These are phyloP conservation scores for Echeneis naucrates DNA, from an alignment of 2,797 vertebrate genomes.

Conservation along the genomic window DNA sequence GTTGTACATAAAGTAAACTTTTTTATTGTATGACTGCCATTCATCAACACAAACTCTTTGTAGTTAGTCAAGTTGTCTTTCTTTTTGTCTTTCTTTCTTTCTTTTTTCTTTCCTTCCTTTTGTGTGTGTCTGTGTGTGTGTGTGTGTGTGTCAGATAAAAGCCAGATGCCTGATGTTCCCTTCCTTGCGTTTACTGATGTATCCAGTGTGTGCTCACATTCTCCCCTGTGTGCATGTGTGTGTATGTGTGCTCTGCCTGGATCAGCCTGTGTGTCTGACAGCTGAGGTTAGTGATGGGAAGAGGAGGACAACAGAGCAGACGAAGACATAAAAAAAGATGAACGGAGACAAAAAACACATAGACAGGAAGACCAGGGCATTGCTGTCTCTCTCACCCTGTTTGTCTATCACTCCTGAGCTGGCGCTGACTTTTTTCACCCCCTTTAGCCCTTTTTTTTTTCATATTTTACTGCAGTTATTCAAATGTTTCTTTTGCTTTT, in stretches of 20 bases:
- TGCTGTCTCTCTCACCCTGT: slow-evolving; percentile 30
- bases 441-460: not conserved
- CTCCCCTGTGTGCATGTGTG: slow-evolving; percentile 6
- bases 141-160: slow-evolving; percentile 40
- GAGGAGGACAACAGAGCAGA: slow-evolving; percentile 47
- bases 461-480: slow-evolving; percentile 19
- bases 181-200: slow-evolving; percentile 42
- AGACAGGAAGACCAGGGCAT: slow-evolving; percentile 34
- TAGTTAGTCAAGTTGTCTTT: slow-evolving; percentile 15
- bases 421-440: slow-evolving; percentile 5
- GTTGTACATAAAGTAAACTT: slow-evolving; percentile 23
- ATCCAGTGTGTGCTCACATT: slow-evolving; percentile 15
- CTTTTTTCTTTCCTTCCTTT: slow-evolving; percentile 6
- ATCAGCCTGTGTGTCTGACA: slow-evolving; percentile 38
- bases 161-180: slow-evolving; percentile 52
- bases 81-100: slow-evolving; percentile 5
- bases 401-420: slow-evolving; percentile 37
- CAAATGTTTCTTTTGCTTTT: slow-evolving; percentile 9
- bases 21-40: slow-evolving; percentile 45
- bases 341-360: slow-evolving; percentile 53
- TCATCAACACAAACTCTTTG: slow-evolving; percentile 48
- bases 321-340: slow-evolving; percentile 56
- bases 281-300: slow-evolving; percentile 64
- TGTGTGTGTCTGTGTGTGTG: not conserved
- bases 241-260: not conserved